Conservation (phyloP, 2,888 invertebrate species). For the Archips xylosteana region DNA sequence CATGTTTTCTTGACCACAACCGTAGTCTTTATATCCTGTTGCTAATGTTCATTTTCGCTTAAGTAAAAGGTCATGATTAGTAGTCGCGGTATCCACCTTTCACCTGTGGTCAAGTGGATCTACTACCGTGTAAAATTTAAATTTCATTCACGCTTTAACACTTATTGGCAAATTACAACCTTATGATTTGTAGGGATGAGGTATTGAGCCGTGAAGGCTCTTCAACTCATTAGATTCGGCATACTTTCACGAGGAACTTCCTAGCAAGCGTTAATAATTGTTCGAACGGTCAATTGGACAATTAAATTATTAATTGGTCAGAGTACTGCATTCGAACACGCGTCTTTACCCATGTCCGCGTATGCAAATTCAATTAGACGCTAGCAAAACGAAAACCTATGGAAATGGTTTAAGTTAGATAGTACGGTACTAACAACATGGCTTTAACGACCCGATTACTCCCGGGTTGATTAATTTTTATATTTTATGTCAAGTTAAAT, state of each 20-base stretch:
- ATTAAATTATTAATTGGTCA: conserved; percentile 31
- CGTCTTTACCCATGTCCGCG: neutral
- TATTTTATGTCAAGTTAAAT: no score
- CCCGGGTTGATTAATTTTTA: no score
- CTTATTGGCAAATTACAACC: neutral
- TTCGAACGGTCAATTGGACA: conserved; percentile 21
- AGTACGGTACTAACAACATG: no score
- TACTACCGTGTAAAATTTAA: conserved; percentile 11
- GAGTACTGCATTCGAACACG: conserved; percentile 15
- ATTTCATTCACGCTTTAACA: neutral
- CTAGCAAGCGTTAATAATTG: conserved; percentile 16
- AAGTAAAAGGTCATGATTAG: conserved; percentile 1
- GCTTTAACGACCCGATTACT: no score
- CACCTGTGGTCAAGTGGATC: conserved; percentile 55
- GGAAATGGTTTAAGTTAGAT: no score
- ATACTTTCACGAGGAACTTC: conserved; percentile 61
- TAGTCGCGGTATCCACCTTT: conserved; percentile 55
- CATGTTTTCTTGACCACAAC: neutral
- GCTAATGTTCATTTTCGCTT: neutral
- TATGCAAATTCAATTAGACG: neutral
- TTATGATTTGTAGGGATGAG: conserved; percentile 3
- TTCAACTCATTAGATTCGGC: conserved; percentile 58
- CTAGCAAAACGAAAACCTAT: conserved; percentile 17
- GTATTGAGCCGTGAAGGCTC: conserved; percentile 53
- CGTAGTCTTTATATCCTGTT: neutral